Percentiles rank a stretch among this genome's conserved stretches.
phyloP scores from a whole-genome alignment of 2,888 invertebrate species.

The Rutpela maculata region DNA sequence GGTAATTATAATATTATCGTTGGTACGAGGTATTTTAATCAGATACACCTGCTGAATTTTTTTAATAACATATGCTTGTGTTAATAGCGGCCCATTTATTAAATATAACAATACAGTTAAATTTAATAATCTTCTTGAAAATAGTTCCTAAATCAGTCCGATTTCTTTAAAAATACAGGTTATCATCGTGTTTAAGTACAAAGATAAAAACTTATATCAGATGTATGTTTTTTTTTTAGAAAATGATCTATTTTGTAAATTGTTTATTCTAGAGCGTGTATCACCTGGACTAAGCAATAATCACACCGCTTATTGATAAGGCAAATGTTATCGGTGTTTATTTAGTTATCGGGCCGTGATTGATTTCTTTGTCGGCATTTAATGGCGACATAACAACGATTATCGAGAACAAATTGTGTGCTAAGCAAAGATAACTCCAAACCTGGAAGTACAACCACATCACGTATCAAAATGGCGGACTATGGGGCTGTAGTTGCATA shows the following conservation, averaged over 20 bases:
- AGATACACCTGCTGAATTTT: slow-evolving; percentile 13
- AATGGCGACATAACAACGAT: slow-evolving; percentile 68
- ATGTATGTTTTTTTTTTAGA: slow-evolving; percentile 46
- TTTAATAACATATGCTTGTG: slow-evolving; percentile 4
- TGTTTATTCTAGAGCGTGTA: slow-evolving; percentile 57
- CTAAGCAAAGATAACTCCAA: slow-evolving; percentile 54
- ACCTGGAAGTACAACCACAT: slow-evolving; percentile 28
- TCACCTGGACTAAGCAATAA: slow-evolving; percentile 62
- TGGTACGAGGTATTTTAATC: slow-evolving; percentile 2
- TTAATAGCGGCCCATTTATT: slow-evolving; percentile 9
- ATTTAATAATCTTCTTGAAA: slow-evolving; percentile 16
- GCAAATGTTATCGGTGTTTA: slow-evolving; percentile 64
- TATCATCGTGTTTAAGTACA: slow-evolving; percentile 33
- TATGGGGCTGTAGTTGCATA: slow-evolving; percentile 15
- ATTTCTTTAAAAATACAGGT: slow-evolving; percentile 37
- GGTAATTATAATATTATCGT: slow-evolving; percentile 1
- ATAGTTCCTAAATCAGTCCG: slow-evolving; percentile 23
- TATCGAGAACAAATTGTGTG: slow-evolving; percentile 69
- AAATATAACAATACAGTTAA: slow-evolving; percentile 15
- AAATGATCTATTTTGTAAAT: slow-evolving; percentile 49
- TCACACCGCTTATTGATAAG: slow-evolving; percentile 65
- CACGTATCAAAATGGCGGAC: slow-evolving; percentile 37
- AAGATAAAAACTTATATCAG: slow-evolving; percentile 40
- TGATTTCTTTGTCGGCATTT: slow-evolving; percentile 71
- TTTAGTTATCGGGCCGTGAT: slow-evolving; percentile 69